Evolutionary conservation across 2,113 vertebrate genomes (phyloP), one percentile per base, ranked within the genome.

Genomic region (Dromas ardeola): DNA sequence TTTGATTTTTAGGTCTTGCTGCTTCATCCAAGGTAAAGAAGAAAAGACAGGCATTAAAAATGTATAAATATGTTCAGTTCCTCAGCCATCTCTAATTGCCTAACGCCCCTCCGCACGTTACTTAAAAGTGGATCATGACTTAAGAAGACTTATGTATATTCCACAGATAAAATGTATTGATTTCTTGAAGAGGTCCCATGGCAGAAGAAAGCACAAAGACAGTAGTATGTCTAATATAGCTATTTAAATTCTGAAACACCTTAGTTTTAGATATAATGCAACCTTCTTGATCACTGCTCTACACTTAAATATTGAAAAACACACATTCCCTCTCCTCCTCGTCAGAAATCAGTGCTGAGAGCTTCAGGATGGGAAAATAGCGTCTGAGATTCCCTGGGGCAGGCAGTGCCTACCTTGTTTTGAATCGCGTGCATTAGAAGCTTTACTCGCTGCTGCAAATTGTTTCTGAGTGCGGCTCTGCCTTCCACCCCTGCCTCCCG

Each of bases 51-150:
- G 26, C 1, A 16, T 79, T 90, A 52, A 84, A 92, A 81, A 81
- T 83, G 78, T 61, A 85, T 71, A 93, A 93, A 94, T 84, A 63
- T 4, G 32, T 81, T 91, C 70, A 9, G 78, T 53, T 91, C 11
- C 79, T 72, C 76, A 38, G 67, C 67, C 47, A 27, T 36, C 88
- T 81, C 90, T 92, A 86, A 83, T 86, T 93, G 92, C 72, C 86
- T 81, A n/a, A 47, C 36, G 49, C 50, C 76, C 63, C 26, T 90
- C 53, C 62, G 6, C 49, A n/a, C 63, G 3, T 52, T 36, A 0
- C 58, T 85, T 61, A 50, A n/a, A 88, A 82, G 79, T 34, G 67
- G 79, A 73, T 91, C 71, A 27, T 13, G 81, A 66, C 81, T 93
- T 82, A 6, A 42, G 85, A 32, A 79, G 87, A 61, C 63, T 81